Conservation (phyloP, 2,113 vertebrate genomes). For the Meriones unguiculatus region DNA sequence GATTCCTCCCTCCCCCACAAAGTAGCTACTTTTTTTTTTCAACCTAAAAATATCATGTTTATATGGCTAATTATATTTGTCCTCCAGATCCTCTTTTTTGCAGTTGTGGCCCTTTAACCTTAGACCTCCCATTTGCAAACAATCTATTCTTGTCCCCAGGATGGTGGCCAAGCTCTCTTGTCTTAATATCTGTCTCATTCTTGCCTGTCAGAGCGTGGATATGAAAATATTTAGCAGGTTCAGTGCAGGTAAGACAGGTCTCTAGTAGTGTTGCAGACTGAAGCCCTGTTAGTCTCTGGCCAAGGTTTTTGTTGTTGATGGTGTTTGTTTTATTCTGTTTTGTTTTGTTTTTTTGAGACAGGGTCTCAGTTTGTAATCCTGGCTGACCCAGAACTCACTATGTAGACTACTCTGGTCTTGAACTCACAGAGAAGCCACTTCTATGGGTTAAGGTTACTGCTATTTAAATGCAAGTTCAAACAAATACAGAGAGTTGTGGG, state of each 20-base stretch:
- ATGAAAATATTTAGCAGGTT: neutral
- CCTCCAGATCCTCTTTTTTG: neutral
- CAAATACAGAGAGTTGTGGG: neutral
- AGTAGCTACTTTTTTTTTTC: neutral
- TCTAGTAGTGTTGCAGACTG: neutral
- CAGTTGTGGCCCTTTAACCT: neutral
- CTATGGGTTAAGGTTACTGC: neutral
- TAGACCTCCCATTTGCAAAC: neutral
- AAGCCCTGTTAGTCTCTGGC: neutral
- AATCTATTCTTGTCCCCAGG: neutral
- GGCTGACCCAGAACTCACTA: neutral
- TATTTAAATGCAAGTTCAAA: conserved; percentile 28
- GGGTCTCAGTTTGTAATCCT: neutral
- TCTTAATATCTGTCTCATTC: neutral
- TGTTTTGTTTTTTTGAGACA: neutral
- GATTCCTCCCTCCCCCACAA: neutral
- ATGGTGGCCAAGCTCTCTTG: neutral
- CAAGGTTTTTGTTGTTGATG: neutral
- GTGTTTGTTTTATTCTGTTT: too few relatives aligned
- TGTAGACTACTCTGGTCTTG: neutral
- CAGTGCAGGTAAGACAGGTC: neutral
- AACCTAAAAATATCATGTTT: neutral
- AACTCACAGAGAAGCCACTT: neutral
- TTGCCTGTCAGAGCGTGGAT: neutral
- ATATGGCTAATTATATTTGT: neutral